phyloP scores from a whole-genome alignment of 92 coral and sea anemone species.

The Pocillopora grandis region DNA sequence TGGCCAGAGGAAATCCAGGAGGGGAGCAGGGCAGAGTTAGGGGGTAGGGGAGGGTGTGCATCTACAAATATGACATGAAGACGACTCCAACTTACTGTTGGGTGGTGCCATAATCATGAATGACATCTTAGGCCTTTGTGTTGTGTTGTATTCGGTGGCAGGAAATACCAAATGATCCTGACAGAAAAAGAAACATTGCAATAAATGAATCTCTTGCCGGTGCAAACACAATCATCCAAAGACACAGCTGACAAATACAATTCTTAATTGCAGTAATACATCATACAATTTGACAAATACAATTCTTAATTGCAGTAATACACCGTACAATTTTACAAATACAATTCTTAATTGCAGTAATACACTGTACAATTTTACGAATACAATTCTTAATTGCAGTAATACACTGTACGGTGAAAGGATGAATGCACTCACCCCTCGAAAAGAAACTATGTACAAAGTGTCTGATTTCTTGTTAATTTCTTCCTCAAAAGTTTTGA shows the following conservation, averaged over 20 bases:
- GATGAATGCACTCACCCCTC: slow-evolving; percentile 61
- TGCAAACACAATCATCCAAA: background rate
- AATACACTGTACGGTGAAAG: too few species aligned
- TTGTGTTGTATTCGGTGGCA: slow-evolving; percentile 81
- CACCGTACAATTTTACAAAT: too few species aligned
- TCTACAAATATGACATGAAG: too few species aligned
- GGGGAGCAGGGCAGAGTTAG: too few species aligned
- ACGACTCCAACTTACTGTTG: slow-evolving; percentile 65
- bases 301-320: background rate
- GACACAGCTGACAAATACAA: background rate
- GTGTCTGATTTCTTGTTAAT: slow-evolving; percentile 86
- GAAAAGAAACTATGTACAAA: slow-evolving; percentile 85
- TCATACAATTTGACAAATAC: background rate
- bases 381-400: background rate
- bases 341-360: background rate
- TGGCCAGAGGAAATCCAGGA: too few species aligned
- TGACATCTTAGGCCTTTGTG: slow-evolving; percentile 93
- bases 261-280: background rate
- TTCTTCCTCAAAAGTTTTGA: slow-evolving; percentile 81
- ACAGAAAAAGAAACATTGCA: background rate
- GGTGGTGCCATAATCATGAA: slow-evolving; percentile 93
- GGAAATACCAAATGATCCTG: slow-evolving; percentile 92
- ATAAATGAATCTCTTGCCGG: background rate
- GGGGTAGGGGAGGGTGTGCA: too few species aligned
- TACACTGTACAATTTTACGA: background rate